Evolutionary conservation across 2,888 invertebrate species (phyloP).

Genomic region (Amphipoea lucens): DNA sequence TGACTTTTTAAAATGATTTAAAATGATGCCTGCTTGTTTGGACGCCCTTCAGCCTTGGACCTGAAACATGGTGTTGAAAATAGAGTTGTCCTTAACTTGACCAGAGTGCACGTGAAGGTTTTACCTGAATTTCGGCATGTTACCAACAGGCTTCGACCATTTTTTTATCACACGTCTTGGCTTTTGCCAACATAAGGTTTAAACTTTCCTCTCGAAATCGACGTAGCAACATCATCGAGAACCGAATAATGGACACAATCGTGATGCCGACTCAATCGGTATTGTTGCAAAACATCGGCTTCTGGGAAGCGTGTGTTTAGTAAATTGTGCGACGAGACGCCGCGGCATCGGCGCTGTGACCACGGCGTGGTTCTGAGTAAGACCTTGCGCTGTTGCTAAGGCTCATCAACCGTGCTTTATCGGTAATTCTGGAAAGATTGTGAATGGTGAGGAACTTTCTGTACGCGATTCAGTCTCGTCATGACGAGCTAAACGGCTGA

Average conservation of each 20-base stretch:
- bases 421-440: conserved; percentile 16
- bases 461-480: neutral
- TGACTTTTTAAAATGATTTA: too few species aligned
- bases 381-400: conserved; percentile 42
- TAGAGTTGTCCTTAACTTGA: neutral
- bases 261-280: conserved; percentile 42
- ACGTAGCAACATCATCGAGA: conserved; percentile 40
- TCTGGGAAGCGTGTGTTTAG: conserved; percentile 64
- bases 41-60: too few species aligned
- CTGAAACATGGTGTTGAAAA: neutral
- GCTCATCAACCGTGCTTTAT: neutral
- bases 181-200: too few species aligned
- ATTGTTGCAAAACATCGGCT: conserved; percentile 65
- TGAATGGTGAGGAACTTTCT: neutral
- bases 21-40: too few species aligned
- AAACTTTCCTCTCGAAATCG: neutral
- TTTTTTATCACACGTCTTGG: neutral
- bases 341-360: neutral
- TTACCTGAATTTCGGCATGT: neutral
- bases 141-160: neutral
- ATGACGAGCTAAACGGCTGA: neutral
- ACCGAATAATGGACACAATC: conserved; percentile 33
- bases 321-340: conserved; percentile 51
- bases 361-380: conserved; percentile 42
- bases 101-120: neutral